Evolutionary conservation across 2,888 invertebrate species (phyloP), one percentile per base, ranked within the genome.

Genomic region (Epistrophella euchroma): DNA sequence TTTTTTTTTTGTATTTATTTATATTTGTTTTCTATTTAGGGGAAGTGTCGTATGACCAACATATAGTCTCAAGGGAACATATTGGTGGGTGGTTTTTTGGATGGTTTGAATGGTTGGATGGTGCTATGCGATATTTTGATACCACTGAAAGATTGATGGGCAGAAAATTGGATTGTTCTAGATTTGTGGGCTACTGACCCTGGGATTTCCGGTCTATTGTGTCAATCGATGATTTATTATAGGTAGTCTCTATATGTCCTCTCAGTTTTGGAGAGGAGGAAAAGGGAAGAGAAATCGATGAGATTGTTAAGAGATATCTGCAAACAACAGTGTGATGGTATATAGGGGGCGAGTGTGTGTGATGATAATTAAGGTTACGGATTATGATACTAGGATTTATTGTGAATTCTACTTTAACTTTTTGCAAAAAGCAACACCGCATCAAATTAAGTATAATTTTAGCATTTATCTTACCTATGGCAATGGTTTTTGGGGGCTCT

Each of bases 151-250:
- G 86, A 86, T 86, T 86, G 86, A 86, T 82, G 86, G 70, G 74
- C 73, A 77, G 73, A 77, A 77, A 82, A 86, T 86, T 86, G 82
- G 74, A 86, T 82, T 76, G 72, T 80, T 73, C 68, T 85, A 68
- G 81, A 85, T 81, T 85, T 85, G 76, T 71, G 50, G 68, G 72
- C 55, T 47, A 37, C 58, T 85, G 76, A 77, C 85, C 84, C 64
- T 52, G 55, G 71, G 71, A 76, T 55, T 76, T 80, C 45, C 60
- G 76, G 72, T 45, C 64, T 66, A 71, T 72, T 43, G 28, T 72
- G 66, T 80, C 77, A 81, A 73, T 81, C 62, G 76, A 76, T 85
- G 81, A 85, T 81, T 81, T 72, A 81, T 81, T 85, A 58, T 58
- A 45, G n/a, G n/a, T 15, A 58, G 32, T 11, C 4, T 56, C 22